Base-by-base conservation (phyloP, 2,797 vertebrate genomes). In the Lithobates sylvaticus region DNA sequence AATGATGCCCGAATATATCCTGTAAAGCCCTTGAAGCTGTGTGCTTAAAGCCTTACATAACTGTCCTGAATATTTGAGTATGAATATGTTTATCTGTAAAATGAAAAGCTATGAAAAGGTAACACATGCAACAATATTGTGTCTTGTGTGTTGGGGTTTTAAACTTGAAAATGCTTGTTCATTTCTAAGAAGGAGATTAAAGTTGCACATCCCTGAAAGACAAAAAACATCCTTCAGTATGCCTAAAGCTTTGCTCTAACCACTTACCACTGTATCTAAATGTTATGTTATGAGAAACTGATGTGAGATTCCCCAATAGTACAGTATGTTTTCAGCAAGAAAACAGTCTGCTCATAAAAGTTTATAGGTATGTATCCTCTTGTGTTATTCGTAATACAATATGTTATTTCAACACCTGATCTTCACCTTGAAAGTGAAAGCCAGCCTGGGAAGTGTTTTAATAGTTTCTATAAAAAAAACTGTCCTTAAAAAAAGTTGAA, bases 361-460 rank as follows among this genome's bases (percentile, higher is more conserved):
- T 74, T 81, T 71, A 85, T 54, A 67, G 39, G 77, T 74, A 61
- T 39, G 36, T 74, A 44, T 39, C 26, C 34, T 67, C 23, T 29
- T 54, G 70, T 74, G 29, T 47, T 47, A 74, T 16, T 36, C 34
- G 69, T 34, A 85, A 79, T 61, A 39, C 42, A 68, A 81, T 80
- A 71, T 81, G 84, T 76, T 86, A 70, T 86, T 76, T 76, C 71
- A 64, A 64, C 84, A 72, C 84, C 69, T 78, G 76, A 78, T 85
- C 70, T 84, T 78, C 58, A 50, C n/a, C 21, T 32, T 10, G 72
- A 54, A 79, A 79, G 23, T 34, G 34, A 78, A 73, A 73, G 36
- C 50, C 54, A n/a, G 76, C 36, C 5, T 78, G 68, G 34, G 13
- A 84, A 65, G 7, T 71, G 58, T 64, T 85, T 84, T 84, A 84